phyloP scores from a whole-genome alignment of 2,797 vertebrate species.

The Synanceia verrucosa region DNA sequence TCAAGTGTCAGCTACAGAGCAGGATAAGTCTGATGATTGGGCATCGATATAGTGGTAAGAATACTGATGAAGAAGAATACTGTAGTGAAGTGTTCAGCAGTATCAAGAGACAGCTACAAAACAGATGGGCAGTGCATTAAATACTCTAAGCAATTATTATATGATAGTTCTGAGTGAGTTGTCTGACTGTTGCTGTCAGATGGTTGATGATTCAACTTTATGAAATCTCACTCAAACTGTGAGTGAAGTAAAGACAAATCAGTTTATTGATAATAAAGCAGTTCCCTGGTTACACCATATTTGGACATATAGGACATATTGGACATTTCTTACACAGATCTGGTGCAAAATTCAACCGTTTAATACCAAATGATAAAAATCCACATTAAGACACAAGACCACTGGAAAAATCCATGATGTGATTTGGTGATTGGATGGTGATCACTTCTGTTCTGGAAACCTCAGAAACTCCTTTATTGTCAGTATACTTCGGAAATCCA shows the following conservation, averaged over 20 bases:
- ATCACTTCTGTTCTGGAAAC: too few species aligned
- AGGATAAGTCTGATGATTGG: background rate
- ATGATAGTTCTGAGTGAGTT: background rate
- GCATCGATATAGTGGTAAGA: background rate
- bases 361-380: too few species aligned
- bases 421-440: too few species aligned
- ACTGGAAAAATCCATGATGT: too few species aligned
- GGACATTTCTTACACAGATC: too few species aligned
- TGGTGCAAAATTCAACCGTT: too few species aligned
- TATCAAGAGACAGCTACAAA: background rate
- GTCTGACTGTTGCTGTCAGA: background rate
- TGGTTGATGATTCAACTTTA: background rate
- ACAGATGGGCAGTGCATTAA: conserved; percentile 8
- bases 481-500: too few species aligned
- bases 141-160: conserved; percentile 9
- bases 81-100: background rate
- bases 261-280: background rate
- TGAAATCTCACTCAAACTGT: background rate
- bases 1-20: background rate
- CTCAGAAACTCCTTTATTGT: too few species aligned
- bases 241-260: background rate
- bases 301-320: too few species aligned
- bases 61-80: background rate
- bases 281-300: too few species aligned
- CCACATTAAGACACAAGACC: too few species aligned